Percentiles rank a stretch among this genome's conserved stretches.
These are phyloP conservation scores for Melanostoma mellinum DNA, from an alignment of 2,888 invertebrate genomes.

Conservation along the genomic window DNA sequence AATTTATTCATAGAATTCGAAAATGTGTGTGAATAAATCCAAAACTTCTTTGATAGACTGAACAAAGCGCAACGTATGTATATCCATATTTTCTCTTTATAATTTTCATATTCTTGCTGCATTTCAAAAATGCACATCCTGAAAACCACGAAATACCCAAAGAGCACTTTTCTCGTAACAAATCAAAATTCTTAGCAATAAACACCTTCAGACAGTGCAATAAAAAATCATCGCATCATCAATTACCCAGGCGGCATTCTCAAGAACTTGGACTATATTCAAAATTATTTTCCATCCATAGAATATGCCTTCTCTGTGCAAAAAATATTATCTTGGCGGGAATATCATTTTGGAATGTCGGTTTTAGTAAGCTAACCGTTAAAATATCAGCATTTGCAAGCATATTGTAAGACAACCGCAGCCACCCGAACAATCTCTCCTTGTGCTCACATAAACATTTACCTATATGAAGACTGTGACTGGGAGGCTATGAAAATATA, in stretches of 20 bases:
- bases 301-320: conserved; percentile 4
- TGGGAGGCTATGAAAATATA: conserved; percentile 64
- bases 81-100: neutral
- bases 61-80: no score
- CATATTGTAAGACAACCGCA: conserved; percentile 34
- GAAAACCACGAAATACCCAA: conserved; percentile 15
- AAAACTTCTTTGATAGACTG: no score
- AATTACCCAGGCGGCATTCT: conserved; percentile 43
- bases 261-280: conserved; percentile 36
- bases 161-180: conserved; percentile 26
- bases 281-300: conserved; percentile 21
- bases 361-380: neutral
- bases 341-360: conserved; percentile 25
- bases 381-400: neutral
- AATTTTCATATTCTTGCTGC: neutral
- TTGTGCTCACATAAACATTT: neutral
- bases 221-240: conserved; percentile 65
- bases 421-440: conserved; percentile 20
- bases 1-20: no score
- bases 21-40: no score
- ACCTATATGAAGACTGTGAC: conserved; percentile 28
- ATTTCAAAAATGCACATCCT: conserved; percentile 15
- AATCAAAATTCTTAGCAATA: conserved; percentile 66
- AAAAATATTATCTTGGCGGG: conserved; percentile 21
- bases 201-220: conserved; percentile 63